Conservation (phyloP, 2,113 vertebrate species). For the Trochalopteron elliotii region DNA sequence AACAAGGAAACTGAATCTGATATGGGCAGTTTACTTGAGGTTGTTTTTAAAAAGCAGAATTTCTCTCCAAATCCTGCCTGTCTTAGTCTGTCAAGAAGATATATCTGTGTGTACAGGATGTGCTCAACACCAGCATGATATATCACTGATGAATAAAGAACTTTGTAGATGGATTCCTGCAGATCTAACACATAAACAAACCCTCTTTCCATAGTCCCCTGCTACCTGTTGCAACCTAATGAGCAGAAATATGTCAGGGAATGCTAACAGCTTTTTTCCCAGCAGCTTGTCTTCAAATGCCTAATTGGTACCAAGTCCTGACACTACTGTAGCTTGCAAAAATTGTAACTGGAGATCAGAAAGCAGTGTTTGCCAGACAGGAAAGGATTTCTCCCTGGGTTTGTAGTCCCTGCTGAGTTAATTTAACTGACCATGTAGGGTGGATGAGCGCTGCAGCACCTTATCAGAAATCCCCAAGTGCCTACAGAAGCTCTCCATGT, state of each 20-base stretch:
- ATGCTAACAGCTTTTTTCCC: not conserved
- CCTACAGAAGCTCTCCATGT: rapidly evolving
- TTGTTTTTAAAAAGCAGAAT: conserved; percentile 28
- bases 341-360: not conserved
- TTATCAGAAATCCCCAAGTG: not conserved
- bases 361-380: not conserved
- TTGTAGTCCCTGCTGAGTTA: not conserved
- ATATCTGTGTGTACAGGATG: not conserved
- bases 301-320: not conserved
- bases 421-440: not conserved
- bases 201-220: not conserved
- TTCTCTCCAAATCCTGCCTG: conserved; percentile 1
- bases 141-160: not conserved
- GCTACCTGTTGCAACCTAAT: not conserved
- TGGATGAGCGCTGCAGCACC: not conserved
- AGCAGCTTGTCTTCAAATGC: not conserved
- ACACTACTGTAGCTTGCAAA: not conserved
- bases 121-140: not conserved
- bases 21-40: not conserved
- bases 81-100: conserved; percentile 24
- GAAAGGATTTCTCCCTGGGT: not conserved
- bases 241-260: not conserved
- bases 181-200: not conserved
- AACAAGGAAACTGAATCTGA: not conserved
- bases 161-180: not conserved